Percentiles rank a stretch among this genome's conserved stretches.
phyloP scores from a whole-genome alignment of 2,888 invertebrate genomes.

The Epicampocera succincta region DNA sequence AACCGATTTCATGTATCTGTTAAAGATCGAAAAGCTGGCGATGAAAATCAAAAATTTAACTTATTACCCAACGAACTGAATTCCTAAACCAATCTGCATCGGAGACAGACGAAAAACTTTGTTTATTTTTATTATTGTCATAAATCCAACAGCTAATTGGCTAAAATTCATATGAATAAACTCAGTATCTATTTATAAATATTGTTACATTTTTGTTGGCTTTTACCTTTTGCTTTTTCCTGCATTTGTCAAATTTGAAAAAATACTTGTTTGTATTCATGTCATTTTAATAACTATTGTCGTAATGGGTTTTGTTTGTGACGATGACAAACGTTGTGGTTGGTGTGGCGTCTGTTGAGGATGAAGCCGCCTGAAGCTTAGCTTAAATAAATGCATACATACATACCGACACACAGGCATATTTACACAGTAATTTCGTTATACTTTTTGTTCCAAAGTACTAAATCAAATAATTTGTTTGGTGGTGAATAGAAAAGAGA shows the following conservation, averaged over 20 bases:
- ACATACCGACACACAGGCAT: no score
- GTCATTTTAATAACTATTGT: conserved; percentile 46
- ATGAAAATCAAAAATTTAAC: no score
- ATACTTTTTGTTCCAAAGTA: background rate
- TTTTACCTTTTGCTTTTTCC: background rate
- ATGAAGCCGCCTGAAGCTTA: conserved; percentile 12
- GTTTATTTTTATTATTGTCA: conserved; percentile 39
- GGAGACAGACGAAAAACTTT: conserved; percentile 18
- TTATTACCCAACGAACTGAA: no score
- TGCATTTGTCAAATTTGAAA: conserved; percentile 18
- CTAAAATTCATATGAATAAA: conserved; percentile 38
- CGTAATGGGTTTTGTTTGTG: conserved; percentile 46
- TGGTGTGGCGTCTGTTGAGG: conserved; percentile 13
- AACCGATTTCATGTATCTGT: no score
- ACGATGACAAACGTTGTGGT: conserved; percentile 22
- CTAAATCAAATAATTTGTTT: conserved; percentile 27
- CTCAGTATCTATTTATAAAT: conserved; percentile 41
- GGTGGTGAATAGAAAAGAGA: background rate
- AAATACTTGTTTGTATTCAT: conserved; percentile 49
- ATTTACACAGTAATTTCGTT: no score
- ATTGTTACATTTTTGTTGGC: conserved; percentile 25
- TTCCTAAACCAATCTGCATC: no score
- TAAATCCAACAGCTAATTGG: conserved; percentile 60
- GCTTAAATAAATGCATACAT: background rate
- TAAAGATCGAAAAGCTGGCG: no score